Base-by-base conservation (phyloP, 2,888 invertebrate genomes). In the Andrena dorsata region DNA sequence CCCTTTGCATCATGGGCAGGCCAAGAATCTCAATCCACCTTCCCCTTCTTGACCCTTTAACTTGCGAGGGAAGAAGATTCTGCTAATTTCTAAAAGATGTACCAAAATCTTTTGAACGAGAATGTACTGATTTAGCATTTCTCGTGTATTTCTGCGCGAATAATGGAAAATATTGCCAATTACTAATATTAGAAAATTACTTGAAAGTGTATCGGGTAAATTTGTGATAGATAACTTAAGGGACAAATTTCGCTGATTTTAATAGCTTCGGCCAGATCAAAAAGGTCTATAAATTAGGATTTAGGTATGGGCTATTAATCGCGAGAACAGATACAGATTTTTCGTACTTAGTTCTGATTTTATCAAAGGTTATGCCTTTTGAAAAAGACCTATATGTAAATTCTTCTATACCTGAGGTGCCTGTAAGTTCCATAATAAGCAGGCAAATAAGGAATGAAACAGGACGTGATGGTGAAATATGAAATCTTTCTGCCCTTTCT, bases 381-480 rank as follows among this genome's bases (percentile, higher is more conserved):
- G 16, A 41, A 49, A 49, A 72, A 65, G 41, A 41, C 41, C 41
- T 56, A 6, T 66, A 84, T 84, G 77, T 49, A 75, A 76, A 81
- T 81, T 70, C 53, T n/a, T 28, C 47, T 75, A 72, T 84, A 84
- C 72, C 84, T 83, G 83, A 70, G 53, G 30, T 47, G 47, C 28
- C 63, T 35, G 56, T 28, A 61, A 26, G 41, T 79, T 23, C 47
- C 51, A 10, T 58, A 56, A 65, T n/a, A 56, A 35, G 10, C 35
- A 53, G 68, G 47, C 49, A 53, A 56, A 74, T 41, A 66, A 28
- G 28, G 30, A 68, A 72, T 61, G 32, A 56, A 49, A 72, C 8
- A 41, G 10, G 35, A 49, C 13, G 26, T 1, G 28, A n/a, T 49
- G 32, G 49, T 47, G 58, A 65, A 35, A 65, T 58, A 20, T 73